These are phyloP conservation scores for Folsomia candida DNA, from an alignment of 2,888 invertebrate genomes.

Conservation along the genomic window DNA sequence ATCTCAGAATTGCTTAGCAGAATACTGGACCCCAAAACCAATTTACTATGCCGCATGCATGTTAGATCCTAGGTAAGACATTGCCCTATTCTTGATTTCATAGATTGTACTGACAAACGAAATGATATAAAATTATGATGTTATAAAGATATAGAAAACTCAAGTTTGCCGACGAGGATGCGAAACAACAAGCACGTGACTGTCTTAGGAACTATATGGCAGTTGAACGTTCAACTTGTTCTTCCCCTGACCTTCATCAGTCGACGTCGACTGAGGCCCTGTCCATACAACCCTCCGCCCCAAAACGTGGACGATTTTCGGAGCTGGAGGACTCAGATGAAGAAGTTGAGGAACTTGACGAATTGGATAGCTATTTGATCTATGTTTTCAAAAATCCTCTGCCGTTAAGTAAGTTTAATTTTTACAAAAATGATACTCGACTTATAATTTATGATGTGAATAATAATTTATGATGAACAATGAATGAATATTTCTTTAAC, in stretches of 20 bases:
- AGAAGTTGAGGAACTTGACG: not conserved
- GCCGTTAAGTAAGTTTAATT: too few species aligned
- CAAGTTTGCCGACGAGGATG: not conserved
- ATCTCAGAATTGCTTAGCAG: not conserved
- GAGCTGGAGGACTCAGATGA: slow-evolving; percentile 9
- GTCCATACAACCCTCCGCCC: too few species aligned
- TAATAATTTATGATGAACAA: too few species aligned
- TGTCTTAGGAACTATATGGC: too few species aligned
- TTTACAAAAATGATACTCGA: not conserved
- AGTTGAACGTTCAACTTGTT: too few species aligned
- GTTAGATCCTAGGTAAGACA: slow-evolving; percentile 17
- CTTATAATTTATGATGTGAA: too few species aligned
- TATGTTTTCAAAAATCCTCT: not conserved
- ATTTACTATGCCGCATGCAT: slow-evolving; percentile 15
- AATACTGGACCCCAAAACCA: slow-evolving; percentile 8
- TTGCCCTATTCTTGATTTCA: too few species aligned
- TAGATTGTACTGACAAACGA: not conserved
- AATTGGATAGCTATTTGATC: slow-evolving; percentile 10
- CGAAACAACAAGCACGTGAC: not conserved
- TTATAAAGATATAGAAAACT: slow-evolving; percentile 12
- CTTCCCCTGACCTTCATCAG: too few species aligned
- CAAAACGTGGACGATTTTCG: too few species aligned
- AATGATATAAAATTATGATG: not conserved
- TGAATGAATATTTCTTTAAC: too few species aligned
- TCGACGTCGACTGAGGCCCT: not conserved